phyloP scores from a whole-genome alignment of 2,797 vertebrate genomes.

The Apogon hyalosoma region DNA sequence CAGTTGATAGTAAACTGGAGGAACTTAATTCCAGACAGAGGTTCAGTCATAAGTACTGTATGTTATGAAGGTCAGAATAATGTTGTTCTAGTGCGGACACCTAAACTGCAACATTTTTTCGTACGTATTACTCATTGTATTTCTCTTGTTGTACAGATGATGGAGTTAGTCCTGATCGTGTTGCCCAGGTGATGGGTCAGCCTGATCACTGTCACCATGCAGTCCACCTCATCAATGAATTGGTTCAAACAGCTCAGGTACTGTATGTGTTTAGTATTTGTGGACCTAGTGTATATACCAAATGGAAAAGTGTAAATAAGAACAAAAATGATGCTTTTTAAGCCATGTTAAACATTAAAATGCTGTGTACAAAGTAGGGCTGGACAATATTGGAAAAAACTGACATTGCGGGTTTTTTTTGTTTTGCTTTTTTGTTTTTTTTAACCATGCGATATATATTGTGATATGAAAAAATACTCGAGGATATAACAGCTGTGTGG shows the following conservation, averaged over 20 bases:
- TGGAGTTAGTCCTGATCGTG: slow-evolving; percentile 93
- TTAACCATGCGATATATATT: too few species aligned
- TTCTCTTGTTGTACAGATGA: slow-evolving; percentile 86
- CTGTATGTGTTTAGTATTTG: background rate
- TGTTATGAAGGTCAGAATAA: background rate
- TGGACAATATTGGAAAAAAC: too few species aligned
- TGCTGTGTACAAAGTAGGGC: too few species aligned
- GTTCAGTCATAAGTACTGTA: background rate
- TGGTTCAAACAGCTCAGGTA: slow-evolving; percentile 97
- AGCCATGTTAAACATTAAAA: too few species aligned
- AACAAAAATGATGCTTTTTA: too few species aligned
- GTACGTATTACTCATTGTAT: background rate
- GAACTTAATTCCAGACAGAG: background rate
- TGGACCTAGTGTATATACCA: background rate
- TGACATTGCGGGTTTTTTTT: too few species aligned
- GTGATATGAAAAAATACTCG: too few species aligned
- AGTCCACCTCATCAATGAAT: slow-evolving; percentile 94
- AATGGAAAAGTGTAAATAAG: too few species aligned
- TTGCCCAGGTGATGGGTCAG: slow-evolving; percentile 98
- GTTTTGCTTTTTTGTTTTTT: too few species aligned
- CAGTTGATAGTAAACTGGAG: background rate
- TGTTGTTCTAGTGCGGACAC: slow-evolving; percentile 1
- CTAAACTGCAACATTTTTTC: background rate
- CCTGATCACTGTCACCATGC: slow-evolving; percentile 96
- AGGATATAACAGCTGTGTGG: too few species aligned